Conservation (phyloP, 2,797 vertebrate genomes). For the Balearica regulorum region DNA sequence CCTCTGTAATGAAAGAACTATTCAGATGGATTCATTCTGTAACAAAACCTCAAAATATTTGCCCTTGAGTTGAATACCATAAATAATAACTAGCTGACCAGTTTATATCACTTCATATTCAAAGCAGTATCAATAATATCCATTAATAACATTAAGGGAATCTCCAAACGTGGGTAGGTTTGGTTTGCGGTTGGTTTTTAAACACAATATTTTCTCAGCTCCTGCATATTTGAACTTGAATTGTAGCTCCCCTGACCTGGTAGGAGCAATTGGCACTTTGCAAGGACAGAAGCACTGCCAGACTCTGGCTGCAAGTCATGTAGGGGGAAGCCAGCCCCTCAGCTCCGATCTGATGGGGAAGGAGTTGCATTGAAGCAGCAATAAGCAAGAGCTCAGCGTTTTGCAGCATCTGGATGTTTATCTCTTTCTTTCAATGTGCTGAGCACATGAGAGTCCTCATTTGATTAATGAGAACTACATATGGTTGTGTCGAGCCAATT, state of each 20-base stretch:
- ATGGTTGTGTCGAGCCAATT: not conserved
- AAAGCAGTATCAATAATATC: not conserved
- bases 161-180: not conserved
- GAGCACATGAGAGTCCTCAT: not conserved
- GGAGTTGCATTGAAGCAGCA: not conserved
- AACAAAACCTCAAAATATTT: not conserved
- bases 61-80: not conserved
- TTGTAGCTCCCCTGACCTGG: not conserved
- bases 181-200: accelerated
- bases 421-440: not conserved
- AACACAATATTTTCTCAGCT: not conserved
- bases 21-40: not conserved
- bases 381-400: not conserved
- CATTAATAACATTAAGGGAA: not conserved
- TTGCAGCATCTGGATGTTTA: not conserved
- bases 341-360: not conserved
- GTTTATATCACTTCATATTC: not conserved
- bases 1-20: not conserved
- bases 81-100: not conserved
- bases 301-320: not conserved
- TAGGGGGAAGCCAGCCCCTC: not conserved
- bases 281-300: not conserved
- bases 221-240: not conserved
- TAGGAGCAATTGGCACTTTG: not conserved
- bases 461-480: not conserved